Conservation (phyloP, 1,140 invertebrate species). For the Formica selysi region DNA sequence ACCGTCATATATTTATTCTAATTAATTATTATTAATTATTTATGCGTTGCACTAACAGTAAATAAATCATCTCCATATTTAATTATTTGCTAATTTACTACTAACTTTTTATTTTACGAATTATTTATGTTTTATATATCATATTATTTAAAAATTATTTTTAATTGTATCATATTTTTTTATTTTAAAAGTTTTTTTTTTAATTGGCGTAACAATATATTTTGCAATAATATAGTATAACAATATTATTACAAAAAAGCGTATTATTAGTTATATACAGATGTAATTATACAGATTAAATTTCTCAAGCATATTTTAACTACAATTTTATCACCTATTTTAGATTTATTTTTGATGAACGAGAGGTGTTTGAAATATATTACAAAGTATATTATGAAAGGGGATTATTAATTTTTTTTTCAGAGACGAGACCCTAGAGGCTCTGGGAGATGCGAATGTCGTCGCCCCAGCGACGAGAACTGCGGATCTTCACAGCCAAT, state of each 20-base stretch:
- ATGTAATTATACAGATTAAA: not conserved
- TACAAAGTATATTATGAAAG: slow-evolving; percentile 6
- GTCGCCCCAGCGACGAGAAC: slow-evolving; percentile 97
- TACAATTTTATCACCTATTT: not conserved
- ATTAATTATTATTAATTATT: not conserved
- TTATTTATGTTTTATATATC: not conserved
- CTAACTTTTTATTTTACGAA: not conserved
- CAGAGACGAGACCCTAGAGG: slow-evolving; percentile 97
- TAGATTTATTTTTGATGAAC: slow-evolving; percentile 1
- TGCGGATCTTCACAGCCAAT: slow-evolving; percentile 95
- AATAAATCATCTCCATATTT: not conserved
- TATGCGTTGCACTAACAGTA: not conserved
- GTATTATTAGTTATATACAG: not conserved
- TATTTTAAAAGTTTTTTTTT: not conserved
- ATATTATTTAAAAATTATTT: not conserved
- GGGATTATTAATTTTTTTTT: slow-evolving; percentile 56
- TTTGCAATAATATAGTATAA: too few relatives aligned
- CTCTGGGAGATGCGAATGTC: slow-evolving; percentile 96
- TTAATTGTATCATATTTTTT: not conserved
- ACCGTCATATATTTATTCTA: not conserved
- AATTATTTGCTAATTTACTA: not conserved
- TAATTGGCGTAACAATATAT: not conserved
- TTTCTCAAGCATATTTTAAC: not conserved
- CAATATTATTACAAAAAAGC: not conserved
- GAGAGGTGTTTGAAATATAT: not conserved